Percentiles rank a stretch among this genome's conserved stretches.
Evolutionary conservation across 64 coral and sea anemone species (phyloP).

Genomic region (Porites lutea): DNA sequence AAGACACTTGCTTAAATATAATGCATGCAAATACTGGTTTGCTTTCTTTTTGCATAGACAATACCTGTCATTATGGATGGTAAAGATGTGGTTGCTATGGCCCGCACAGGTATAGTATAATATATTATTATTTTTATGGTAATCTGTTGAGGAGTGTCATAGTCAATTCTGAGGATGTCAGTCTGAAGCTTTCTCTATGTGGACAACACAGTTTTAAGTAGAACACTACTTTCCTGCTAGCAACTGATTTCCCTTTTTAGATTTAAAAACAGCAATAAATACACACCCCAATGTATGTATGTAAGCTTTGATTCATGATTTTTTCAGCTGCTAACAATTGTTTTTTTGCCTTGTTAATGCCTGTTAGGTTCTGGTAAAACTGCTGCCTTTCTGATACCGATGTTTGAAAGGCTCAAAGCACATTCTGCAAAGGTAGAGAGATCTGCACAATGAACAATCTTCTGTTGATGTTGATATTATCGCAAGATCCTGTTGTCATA

Average conservation of each 20-base stretch:
- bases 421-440: conserved; percentile 93
- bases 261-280: no score
- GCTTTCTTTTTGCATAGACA: conserved; percentile 51
- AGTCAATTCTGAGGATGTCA: no score
- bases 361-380: conserved; percentile 94
- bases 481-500: no score
- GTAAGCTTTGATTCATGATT: not conserved
- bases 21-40: not conserved
- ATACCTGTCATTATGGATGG: conserved; percentile 97
- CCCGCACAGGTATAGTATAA: conserved; percentile 78
- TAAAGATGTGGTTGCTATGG: conserved; percentile 98
- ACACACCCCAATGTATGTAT: no score
- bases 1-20: not conserved
- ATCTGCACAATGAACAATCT: not conserved
- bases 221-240: no score
- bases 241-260: no score
- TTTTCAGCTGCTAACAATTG: not conserved
- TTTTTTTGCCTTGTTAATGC: not conserved
- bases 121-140: not conserved
- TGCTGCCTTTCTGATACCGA: conserved; percentile 95
- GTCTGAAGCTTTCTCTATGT: no score
- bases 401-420: conserved; percentile 92
- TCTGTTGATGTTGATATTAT: no score
- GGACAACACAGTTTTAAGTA: no score
- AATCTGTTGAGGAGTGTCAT: no score